Evolutionary conservation across 30 jellyfish, hydroid and myxozoan species (phyloP).

Genomic region (Aurelia sp.): DNA sequence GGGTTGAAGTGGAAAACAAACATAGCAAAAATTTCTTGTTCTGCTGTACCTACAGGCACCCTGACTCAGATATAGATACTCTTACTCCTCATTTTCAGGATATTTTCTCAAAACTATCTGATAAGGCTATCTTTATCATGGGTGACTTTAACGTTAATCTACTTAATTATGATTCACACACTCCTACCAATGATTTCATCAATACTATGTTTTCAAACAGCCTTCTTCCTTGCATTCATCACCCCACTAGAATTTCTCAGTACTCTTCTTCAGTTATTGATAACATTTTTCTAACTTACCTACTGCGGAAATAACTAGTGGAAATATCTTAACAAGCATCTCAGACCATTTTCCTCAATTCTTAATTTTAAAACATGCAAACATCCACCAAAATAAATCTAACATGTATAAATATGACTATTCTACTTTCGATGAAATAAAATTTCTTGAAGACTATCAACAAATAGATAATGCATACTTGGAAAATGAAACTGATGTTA

Average conservation of each 20-base stretch:
- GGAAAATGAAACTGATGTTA: constrained; percentile 41
- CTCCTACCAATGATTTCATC: constrained; percentile 45
- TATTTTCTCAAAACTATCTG: constrained; percentile 26
- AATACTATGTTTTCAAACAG: constrained; percentile 36
- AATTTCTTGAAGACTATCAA: constrained; percentile 45
- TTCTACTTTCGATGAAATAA: constrained; percentile 25
- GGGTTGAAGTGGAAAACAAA: constrained; percentile 50
- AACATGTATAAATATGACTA: constrained; percentile 36
- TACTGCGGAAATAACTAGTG: constrained; percentile 40
- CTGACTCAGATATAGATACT: constrained; percentile 19
- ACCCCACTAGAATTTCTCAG: constrained; percentile 19
- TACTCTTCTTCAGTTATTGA: constrained; percentile 16
- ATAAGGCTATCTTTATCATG: constrained; percentile 30
- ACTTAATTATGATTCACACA: constrained; percentile 41
- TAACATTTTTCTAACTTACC: constrained; percentile 13
- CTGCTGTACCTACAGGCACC: constrained; percentile 54
- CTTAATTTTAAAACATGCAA: constrained; percentile 39
- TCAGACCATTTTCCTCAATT: constrained; percentile 64
- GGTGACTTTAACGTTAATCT: not conserved
- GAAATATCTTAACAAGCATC: constrained; percentile 41
- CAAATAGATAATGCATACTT: constrained; percentile 16
- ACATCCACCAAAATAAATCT: constrained; percentile 32
- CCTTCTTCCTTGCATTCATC: constrained; percentile 37
- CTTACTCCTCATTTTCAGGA: constrained; percentile 51
- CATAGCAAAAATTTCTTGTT: constrained; percentile 28